Evolutionary conservation across 64 coral and sea anemone genomes (phyloP).

Genomic region (Platygyra sinensis): DNA sequence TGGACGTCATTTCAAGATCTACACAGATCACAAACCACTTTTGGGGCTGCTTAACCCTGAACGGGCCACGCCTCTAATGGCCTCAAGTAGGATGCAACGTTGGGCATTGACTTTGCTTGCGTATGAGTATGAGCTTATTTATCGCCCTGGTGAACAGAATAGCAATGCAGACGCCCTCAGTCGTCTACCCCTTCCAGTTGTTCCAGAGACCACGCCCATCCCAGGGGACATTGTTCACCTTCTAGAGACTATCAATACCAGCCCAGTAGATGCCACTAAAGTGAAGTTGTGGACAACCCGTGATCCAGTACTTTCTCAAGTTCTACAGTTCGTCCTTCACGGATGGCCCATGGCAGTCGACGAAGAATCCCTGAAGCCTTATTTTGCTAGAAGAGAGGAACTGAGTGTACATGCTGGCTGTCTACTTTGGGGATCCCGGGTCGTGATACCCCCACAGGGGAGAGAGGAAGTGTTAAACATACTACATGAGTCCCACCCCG

Average conservation of each 20-base stretch:
- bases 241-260: conserved; percentile 1
- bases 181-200: not conserved
- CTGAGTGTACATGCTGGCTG: no score
- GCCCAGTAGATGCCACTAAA: not conserved
- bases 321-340: not conserved
- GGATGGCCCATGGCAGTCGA: no score
- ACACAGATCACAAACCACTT: conserved; percentile 58
- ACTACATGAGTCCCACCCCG: no score
- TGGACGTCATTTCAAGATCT: conserved; percentile 39
- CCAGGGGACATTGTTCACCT: conserved; percentile 1
- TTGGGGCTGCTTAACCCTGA: not conserved
- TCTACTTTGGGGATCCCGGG: no score
- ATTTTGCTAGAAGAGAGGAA: no score
- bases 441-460: no score
- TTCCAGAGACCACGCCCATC: not conserved
- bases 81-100: not conserved
- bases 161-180: not conserved
- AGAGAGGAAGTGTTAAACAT: no score
- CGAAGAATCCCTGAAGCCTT: no score
- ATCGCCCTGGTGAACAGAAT: not conserved
- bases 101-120: not conserved
- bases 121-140: conserved; percentile 39
- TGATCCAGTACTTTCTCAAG: conserved; percentile 20
- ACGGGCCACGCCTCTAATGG: no score
- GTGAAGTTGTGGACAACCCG: conserved; percentile 16